These are phyloP conservation scores for Trachythela sp. DNA, from an alignment of 64 coral and sea anemone species.

Conservation along the genomic window DNA sequence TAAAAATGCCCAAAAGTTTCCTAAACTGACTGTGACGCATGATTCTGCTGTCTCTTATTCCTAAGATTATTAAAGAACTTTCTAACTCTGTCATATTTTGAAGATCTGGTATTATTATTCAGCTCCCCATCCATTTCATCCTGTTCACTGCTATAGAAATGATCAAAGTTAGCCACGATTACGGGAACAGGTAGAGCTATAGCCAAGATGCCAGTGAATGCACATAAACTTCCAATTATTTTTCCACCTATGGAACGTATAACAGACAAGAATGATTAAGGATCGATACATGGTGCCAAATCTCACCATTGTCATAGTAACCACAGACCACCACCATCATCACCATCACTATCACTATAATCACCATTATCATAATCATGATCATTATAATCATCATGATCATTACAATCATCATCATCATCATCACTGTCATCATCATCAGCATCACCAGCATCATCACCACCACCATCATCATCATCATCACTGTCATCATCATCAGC, in stretches of 20 bases:
- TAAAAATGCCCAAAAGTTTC: neutral
- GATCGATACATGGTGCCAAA: no score
- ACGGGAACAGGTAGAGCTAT: constrained; percentile 95
- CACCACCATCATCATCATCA: no score
- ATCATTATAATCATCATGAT: no score
- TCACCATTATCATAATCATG: no score
- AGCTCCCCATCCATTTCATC: neutral
- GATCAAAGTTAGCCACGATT: constrained; percentile 92
- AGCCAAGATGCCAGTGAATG: constrained; percentile 80
- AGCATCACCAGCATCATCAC: no score
- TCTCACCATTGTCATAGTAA: no score
- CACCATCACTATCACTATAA: no score
- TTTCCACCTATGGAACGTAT: constrained; percentile 59
- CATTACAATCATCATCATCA: no score
- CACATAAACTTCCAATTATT: constrained; percentile 85
- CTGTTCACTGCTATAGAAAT: constrained; percentile 79
- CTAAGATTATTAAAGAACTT: neutral
- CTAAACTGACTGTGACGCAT: neutral
- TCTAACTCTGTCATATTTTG: neutral
- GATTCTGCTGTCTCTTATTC: neutral
- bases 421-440: no score
- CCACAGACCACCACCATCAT: no score
- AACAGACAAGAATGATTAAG: no score
- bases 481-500: no score
- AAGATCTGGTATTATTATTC: neutral